Base-by-base conservation (phyloP, 2,113 vertebrate genomes). In the Nothocercus julius region DNA sequence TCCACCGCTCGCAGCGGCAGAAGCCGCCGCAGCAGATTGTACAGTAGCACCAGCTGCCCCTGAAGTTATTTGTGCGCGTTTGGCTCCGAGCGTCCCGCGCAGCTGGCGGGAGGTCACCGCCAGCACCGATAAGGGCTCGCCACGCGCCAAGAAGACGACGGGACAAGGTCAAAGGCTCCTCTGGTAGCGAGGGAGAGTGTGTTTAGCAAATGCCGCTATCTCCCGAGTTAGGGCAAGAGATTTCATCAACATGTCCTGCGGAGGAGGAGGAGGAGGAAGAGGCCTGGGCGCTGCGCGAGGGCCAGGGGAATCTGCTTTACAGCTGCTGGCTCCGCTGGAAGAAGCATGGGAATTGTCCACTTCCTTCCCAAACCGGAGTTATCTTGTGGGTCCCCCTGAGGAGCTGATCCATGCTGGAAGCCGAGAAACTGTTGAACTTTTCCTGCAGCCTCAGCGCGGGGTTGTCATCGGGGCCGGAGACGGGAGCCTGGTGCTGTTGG, bases 91-190 rank as follows among this genome's bases (percentile, higher is more conserved):
- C 96, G 95, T 93, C 94, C 72, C 94, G 76, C 59, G 67, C 72
- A 89, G 92, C 97, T 97, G 88, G 95, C 87, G 97, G 96, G 96
- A 97, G 97, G 98, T 97, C 97, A 97, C 75, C 85, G 58, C 8
- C 17, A 96, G 95, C n/a, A 25, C 94, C 96, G 97, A 97, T 97
- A 98, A 98, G 96, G 94, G 95, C 91, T 96, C 92, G 80, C 95
- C 87, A 92, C 91, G 85, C 1, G 2, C 82, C 91, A 75, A 87
- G 82, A 92, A 92, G 93, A 96, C 91, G 79, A 96, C 85, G 66
- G 90, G 84, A 91, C 96, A 95, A 98, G 97, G 96, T 95, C 95
- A 77, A 83, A 85, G 95, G 82, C 73, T 90, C 87, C 88, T 86
- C 89, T 97, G 92, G 86, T 96, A 96, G 95, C 91, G 83, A 92